Conservation (phyloP, 2,888 invertebrate genomes). For the Drosophila fulvimacula region DNA sequence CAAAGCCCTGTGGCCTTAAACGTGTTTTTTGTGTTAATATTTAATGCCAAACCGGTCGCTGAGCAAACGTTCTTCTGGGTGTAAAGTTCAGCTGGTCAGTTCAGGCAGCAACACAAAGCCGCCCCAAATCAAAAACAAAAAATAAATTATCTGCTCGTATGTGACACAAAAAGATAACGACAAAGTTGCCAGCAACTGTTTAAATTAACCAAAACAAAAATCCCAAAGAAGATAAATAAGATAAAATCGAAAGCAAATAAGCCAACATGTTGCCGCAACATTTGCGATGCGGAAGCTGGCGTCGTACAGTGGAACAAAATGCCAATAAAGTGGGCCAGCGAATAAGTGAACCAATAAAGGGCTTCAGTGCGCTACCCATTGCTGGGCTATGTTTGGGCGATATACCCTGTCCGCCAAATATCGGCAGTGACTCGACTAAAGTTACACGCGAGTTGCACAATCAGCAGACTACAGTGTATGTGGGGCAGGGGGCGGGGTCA, state of each 20-base stretch:
- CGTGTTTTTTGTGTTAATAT: conserved; percentile 45
- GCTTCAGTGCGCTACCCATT: conserved; percentile 40
- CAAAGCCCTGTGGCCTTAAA: conserved; percentile 36
- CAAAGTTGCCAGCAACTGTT: conserved; percentile 49
- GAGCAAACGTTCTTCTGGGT: conserved; percentile 31
- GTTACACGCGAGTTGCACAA: conserved; percentile 59
- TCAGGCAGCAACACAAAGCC: conserved; percentile 26
- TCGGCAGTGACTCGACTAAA: conserved; percentile 42
- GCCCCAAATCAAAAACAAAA: conserved; percentile 7
- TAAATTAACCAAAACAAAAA: conserved; percentile 40
- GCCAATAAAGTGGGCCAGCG: conserved; percentile 32
- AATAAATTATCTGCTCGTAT: conserved; percentile 26
- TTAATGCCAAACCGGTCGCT: conserved; percentile 58
- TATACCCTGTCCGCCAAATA: conserved; percentile 3
- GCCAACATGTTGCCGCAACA: conserved; percentile 65
- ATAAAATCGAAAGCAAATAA: conserved; percentile 47
- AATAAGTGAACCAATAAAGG: conserved; percentile 25
- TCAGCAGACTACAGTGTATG: conserved; percentile 37
- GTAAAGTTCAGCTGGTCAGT: conserved; percentile 56
- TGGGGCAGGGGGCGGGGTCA: background rate
- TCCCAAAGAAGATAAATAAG: conserved; percentile 40
- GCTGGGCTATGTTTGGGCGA: conserved; percentile 45
- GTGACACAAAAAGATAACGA: conserved; percentile 74
- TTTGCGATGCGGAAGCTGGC: conserved; percentile 63
- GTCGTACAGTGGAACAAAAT: conserved; percentile 10